phyloP scores from a whole-genome alignment of 2,888 invertebrate species.

The Deladenus siricidicola region DNA sequence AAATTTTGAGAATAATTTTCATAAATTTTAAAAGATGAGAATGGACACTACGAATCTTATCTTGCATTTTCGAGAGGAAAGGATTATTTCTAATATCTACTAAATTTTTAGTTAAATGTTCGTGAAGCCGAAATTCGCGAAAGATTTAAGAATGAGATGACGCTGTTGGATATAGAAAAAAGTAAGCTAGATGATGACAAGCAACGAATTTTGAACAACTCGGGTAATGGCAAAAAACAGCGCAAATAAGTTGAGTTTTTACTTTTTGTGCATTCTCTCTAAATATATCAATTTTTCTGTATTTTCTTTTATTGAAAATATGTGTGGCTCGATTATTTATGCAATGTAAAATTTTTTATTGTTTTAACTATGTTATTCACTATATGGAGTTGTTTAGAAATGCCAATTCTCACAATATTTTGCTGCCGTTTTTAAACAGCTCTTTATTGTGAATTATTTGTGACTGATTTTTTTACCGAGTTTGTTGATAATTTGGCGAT shows the following conservation, averaged over 20 bases:
- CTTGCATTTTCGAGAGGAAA: neutral
- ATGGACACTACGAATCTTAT: no score
- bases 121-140: conserved; percentile 35
- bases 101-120: conserved; percentile 28
- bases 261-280: neutral
- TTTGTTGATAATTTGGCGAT: no score
- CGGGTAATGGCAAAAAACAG: conserved; percentile 16
- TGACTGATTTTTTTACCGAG: no score
- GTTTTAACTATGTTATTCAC: no score
- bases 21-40: no score
- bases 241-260: conserved; percentile 7
- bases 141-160: conserved; percentile 24
- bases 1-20: no score
- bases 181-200: conserved; percentile 30
- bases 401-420: neutral
- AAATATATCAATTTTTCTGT: neutral
- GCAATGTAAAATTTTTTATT: no score
- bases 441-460: no score
- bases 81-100: neutral
- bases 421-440: no score
- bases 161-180: conserved; percentile 40
- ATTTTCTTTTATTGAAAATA: neutral
- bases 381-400: no score
- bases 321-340: no score
- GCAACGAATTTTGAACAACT: neutral